Base-by-base conservation (phyloP, 2,113 vertebrate species). In the Daboia siamensis region DNA sequence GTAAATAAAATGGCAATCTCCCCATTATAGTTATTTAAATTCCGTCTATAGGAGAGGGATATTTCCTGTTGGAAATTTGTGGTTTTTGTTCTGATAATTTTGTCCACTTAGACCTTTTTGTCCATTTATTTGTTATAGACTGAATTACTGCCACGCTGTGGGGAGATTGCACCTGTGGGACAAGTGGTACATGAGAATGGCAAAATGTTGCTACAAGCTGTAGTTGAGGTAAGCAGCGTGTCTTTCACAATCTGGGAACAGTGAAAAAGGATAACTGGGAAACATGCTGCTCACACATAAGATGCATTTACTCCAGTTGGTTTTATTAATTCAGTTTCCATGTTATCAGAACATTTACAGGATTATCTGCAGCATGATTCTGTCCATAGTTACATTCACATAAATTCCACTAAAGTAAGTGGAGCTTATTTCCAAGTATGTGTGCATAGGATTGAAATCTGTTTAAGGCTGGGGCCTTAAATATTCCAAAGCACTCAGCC, bases 81-180 rank as follows among this genome's bases (percentile, higher is more conserved):
- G 26, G 21, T 39, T 29, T 55, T 51, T 90, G 6, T 61, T 64
- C 20, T 69, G 5, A 9, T 80, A 23, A 23, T 80, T 80, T 80
- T 80, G 74, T 17, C 33, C 33, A 80, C 3, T 21, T 80, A 44
- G 74, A 89, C 29, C 20, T 21, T 55, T 86, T 90, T 39, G n/a
- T 56, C 48, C 0, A 0, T 1, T 23, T 48, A 48, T 51, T 86
- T 95, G 90, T 95, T 97, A 54, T 95, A 99, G 99, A 99, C 99
- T 3, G 99, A 99, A 94, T 97, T 99, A 94, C 96, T 99, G 95
- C 98, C 99, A 7, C 99, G 98, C 94, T 99, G 99, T 80, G 98
- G 98, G 94, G 99, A 99, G 93, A 95, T 99, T 1, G 97, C 98
- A 91, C 98, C 98, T 0, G 97, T 99, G 95, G 99, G 98, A 92